Percentiles rank a stretch among this genome's conserved stretches.
These are phyloP conservation scores for Petrocephalus sullivani DNA, from an alignment of 2,797 vertebrate genomes.

Conservation along the genomic window DNA sequence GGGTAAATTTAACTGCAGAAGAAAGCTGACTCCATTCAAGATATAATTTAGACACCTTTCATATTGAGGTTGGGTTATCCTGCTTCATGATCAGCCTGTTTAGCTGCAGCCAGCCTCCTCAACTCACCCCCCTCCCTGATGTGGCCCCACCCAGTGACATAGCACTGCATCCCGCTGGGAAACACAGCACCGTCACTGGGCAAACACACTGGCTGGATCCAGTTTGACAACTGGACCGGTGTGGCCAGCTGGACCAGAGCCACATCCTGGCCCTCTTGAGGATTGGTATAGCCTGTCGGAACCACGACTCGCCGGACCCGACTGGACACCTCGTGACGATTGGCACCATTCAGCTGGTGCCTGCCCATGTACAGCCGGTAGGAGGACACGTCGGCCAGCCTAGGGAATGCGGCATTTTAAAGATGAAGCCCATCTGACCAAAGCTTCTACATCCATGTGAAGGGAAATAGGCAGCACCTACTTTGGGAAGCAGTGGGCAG, in stretches of 20 bases:
- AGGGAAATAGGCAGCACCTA: neutral
- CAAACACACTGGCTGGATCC: constrained; percentile 54
- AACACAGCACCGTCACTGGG: constrained; percentile 38
- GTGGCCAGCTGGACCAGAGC: constrained; percentile 49
- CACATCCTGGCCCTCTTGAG: constrained; percentile 49
- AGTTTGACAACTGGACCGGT: constrained; percentile 40
- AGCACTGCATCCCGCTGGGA: constrained; percentile 38
- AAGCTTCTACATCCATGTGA: neutral
- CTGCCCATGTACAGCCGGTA: constrained; percentile 48
- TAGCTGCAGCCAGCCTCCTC: too few relatives aligned
- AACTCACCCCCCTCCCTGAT: constrained; percentile 24
- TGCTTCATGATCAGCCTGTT: neutral
- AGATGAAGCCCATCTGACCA: neutral
- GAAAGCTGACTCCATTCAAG: neutral
- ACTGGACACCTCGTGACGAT: constrained; percentile 27
- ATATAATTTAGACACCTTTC: neutral
- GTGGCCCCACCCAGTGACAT: constrained; percentile 57
- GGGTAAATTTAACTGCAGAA: neutral
- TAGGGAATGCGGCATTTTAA: neutral
- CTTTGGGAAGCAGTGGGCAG: constrained; percentile 26
- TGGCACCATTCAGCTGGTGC: constrained; percentile 40
- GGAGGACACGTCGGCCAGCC: neutral
- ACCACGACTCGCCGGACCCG: constrained; percentile 38
- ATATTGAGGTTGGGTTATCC: neutral
- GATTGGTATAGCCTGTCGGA: constrained; percentile 43